These are phyloP conservation scores for Apeira syringaria DNA, from an alignment of 2,888 invertebrate genomes.

Conservation along the genomic window DNA sequence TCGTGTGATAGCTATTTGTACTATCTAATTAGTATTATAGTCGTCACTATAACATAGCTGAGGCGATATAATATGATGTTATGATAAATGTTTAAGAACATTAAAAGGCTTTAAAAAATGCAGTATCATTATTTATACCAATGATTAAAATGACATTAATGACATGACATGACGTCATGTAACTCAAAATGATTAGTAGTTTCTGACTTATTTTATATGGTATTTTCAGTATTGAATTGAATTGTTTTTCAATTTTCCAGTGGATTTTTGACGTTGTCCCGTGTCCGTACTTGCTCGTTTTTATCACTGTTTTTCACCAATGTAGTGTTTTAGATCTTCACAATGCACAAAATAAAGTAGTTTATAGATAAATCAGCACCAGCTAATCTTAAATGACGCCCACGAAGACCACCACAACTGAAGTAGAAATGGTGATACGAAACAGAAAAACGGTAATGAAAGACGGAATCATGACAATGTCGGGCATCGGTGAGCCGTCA, in stretches of 20 bases:
- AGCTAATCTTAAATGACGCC: constrained; percentile 85
- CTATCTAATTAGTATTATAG: no score
- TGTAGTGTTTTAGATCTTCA: constrained; percentile 72
- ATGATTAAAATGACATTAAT: no score
- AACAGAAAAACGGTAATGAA: constrained; percentile 94
- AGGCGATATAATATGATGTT: no score
- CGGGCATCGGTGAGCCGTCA: constrained; percentile 96
- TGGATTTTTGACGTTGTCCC: constrained; percentile 75
- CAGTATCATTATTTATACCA: no score
- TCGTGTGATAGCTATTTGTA: no score
- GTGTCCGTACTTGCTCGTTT: constrained; percentile 68
- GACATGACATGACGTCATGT: no score
- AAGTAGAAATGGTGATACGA: constrained; percentile 94
- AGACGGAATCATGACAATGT: constrained; percentile 94
- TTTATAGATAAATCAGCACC: constrained; percentile 60
- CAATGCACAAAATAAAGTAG: constrained; percentile 75
- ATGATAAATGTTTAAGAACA: no score
- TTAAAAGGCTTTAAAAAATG: no score
- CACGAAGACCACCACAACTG: constrained; percentile 91
- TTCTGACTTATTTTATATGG: constrained; percentile 15
- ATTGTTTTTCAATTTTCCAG: constrained; percentile 78
- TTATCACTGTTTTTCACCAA: constrained; percentile 57
- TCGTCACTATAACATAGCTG: no score
- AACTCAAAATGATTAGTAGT: not conserved
- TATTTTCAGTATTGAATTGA: no score